phyloP scores from a whole-genome alignment of 1,140 invertebrate genomes.

The Tribolium madens region DNA sequence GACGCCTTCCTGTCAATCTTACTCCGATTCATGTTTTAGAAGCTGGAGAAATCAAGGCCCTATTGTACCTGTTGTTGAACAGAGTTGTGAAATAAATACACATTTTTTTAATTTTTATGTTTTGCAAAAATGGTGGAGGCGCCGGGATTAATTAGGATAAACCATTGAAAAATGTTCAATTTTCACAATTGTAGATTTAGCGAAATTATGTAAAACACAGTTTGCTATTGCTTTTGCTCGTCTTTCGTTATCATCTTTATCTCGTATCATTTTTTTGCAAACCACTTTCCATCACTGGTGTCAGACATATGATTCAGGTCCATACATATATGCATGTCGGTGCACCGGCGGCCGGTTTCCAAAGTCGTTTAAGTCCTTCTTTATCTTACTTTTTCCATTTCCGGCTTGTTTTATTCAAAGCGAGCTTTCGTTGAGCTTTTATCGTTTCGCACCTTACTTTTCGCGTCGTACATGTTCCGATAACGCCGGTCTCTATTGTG shows the following conservation, averaged over 20 bases:
- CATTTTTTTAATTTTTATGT: too few species aligned
- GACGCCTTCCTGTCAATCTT: slow-evolving; percentile 50
- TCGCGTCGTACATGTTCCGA: background rate
- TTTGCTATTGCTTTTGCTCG: too few species aligned
- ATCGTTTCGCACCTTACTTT: slow-evolving; percentile 50
- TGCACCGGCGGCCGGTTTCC: slow-evolving; percentile 34
- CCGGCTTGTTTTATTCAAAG: slow-evolving; percentile 54
- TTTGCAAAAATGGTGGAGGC: too few species aligned
- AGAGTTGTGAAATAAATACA: too few species aligned
- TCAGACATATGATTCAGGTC: slow-evolving; percentile 24
- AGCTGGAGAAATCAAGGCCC: too few species aligned
- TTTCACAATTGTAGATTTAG: too few species aligned
- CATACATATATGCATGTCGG: slow-evolving; percentile 51
- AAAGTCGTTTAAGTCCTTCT: slow-evolving; percentile 49
- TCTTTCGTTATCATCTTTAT: too few species aligned
- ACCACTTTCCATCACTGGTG: background rate
- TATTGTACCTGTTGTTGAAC: too few species aligned
- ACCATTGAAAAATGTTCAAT: too few species aligned
- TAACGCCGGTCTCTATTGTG: slow-evolving; percentile 23
- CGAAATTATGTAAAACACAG: too few species aligned
- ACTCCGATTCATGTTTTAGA: slow-evolving; percentile 44
- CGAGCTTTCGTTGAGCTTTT: slow-evolving; percentile 46
- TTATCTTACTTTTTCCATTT: slow-evolving; percentile 55
- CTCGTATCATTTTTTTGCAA: too few species aligned
- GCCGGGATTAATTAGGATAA: too few species aligned